A percentile compares a stretch with the other conserved stretches of the same genome.
These are phyloP conservation scores for Psittacus erithacus DNA, from an alignment of 2,113 vertebrate genomes.

Conservation along the genomic window DNA sequence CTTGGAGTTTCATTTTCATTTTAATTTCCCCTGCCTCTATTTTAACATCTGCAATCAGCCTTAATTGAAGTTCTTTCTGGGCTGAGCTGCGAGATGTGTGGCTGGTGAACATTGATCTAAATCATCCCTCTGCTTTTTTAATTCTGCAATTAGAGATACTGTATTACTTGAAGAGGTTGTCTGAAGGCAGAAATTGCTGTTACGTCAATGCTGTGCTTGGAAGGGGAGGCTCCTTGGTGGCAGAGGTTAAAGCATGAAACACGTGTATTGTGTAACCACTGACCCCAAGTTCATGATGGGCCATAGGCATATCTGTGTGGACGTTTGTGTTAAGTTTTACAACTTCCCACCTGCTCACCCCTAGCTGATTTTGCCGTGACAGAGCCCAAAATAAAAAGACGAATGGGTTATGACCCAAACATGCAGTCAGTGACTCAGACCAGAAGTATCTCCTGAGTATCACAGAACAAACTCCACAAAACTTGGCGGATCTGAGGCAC, in stretches of 20 bases:
- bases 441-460: neutral
- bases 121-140: neutral
- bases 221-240: neutral
- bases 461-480: neutral
- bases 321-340: neutral
- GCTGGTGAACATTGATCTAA: neutral
- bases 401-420: neutral
- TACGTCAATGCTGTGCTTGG: neutral
- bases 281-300: neutral
- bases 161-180: neutral
- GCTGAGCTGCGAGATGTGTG: rapidly evolving
- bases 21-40: slow-evolving; percentile 59
- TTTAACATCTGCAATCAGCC: neutral
- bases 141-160: neutral
- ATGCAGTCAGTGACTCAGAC: neutral
- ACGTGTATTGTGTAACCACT: rapidly evolving
- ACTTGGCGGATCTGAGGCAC: neutral
- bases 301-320: neutral
- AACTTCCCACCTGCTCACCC: neutral
- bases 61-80: neutral
- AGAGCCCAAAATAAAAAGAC: neutral
- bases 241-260: neutral
- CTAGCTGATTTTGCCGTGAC: neutral
- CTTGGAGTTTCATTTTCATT: slow-evolving; percentile 46
- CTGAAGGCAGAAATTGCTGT: neutral